Conservation (phyloP, 1,140 invertebrate species). For the Meteorus sp. region DNA sequence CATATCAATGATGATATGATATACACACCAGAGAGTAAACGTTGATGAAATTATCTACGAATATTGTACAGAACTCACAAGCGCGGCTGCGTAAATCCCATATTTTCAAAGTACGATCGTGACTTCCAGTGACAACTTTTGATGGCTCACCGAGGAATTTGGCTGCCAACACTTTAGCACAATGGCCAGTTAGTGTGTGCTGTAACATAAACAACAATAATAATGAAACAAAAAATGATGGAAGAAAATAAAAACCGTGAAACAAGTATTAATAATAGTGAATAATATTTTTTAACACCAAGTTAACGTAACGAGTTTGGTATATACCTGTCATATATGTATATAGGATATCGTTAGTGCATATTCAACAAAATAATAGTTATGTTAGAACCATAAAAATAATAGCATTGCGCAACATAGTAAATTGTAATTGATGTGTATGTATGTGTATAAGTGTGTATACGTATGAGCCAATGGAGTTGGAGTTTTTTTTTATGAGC, state of each 20-base stretch:
- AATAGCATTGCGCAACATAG: constrained; percentile 25
- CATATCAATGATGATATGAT: too few species aligned
- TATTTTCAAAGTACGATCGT: constrained; percentile 95
- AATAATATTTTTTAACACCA: too few species aligned
- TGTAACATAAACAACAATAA: constrained; percentile 63
- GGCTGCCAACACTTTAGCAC: constrained; percentile 91
- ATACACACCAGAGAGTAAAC: background rate
- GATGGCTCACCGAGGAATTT: constrained; percentile 88
- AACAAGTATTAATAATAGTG: background rate
- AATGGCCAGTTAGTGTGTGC: constrained; percentile 96
- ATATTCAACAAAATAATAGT: constrained; percentile 12
- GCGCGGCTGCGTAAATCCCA: constrained; percentile 93
- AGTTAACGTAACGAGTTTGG: too few species aligned
- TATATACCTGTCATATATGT: too few species aligned
- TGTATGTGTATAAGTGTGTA: too few species aligned
- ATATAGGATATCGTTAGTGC: constrained; percentile 16
- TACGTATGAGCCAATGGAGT: too few species aligned
- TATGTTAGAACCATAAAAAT: constrained; percentile 22
- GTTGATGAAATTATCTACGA: background rate
- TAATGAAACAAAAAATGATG: background rate
- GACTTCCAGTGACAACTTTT: constrained; percentile 90
- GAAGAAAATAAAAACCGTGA: background rate
- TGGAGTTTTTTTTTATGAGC: constrained; percentile 28
- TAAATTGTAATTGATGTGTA: constrained; percentile 30
- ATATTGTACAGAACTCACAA: constrained; percentile 69